Conservation (phyloP, 2,797 vertebrate species). For the Helicolenus hilgendorfi region DNA sequence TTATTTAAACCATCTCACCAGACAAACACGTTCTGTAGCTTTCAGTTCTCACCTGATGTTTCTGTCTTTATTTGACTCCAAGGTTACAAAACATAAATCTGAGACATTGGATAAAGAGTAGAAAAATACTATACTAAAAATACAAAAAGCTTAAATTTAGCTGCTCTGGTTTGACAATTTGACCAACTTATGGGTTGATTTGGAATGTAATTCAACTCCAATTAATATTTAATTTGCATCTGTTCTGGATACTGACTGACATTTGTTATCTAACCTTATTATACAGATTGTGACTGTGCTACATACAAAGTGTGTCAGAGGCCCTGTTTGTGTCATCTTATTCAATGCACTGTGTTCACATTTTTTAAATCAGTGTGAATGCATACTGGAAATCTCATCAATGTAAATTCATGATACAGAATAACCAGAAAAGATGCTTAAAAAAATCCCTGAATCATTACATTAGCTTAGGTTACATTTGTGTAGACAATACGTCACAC, state of each 20-base stretch:
- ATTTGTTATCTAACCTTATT: not conserved
- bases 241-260: not conserved
- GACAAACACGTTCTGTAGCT: constrained; percentile 57
- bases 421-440: not conserved
- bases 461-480: too few species aligned
- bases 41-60: constrained; percentile 42
- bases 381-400: not conserved
- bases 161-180: not conserved
- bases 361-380: not conserved
- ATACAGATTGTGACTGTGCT: not conserved
- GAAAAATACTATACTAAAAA: too few species aligned
- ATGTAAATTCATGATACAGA: not conserved
- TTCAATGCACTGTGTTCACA: not conserved
- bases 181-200: not conserved
- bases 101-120: not conserved
- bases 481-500: too few species aligned
- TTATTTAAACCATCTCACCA: constrained; percentile 25
- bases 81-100: constrained; percentile 4
- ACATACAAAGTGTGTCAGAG: not conserved
- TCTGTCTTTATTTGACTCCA: constrained; percentile 10
- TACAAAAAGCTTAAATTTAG: not conserved
- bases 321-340: not conserved
- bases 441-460: too few species aligned
- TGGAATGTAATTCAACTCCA: not conserved
- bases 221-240: not conserved